Evolutionary conservation across 2,888 invertebrate species (phyloP).

Genomic region (Epistrophe eligans): DNA sequence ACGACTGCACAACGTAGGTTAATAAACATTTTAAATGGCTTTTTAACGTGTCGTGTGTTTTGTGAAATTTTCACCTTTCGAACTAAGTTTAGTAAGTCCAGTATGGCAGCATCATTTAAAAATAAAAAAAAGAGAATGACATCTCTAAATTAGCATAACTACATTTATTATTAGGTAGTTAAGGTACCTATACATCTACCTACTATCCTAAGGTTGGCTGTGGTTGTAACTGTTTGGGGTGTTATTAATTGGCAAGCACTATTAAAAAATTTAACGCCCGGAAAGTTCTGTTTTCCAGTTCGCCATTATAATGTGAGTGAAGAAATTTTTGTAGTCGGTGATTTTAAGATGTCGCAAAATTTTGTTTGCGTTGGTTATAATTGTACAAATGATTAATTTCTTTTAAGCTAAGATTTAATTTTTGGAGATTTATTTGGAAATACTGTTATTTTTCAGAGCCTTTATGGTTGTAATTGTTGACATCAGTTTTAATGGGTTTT

Average conservation of each 20-base stretch:
- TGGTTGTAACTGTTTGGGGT: conserved; percentile 24
- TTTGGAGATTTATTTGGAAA: conserved; percentile 55
- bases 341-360: not conserved
- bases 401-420: conserved; percentile 5
- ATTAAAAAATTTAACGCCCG: conserved; percentile 33
- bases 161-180: no score
- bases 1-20: conserved; percentile 73
- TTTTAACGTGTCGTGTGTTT: conserved; percentile 68
- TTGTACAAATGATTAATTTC: not conserved
- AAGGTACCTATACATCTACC: no score
- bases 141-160: no score
- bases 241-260: conserved; percentile 53
- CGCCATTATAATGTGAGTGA: not conserved
- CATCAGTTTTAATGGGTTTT: conserved; percentile 55
- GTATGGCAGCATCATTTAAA: conserved; percentile 27
- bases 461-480: conserved; percentile 15
- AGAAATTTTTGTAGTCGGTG: conserved; percentile 29
- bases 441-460: not conserved
- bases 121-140: not conserved
- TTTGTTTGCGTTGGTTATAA: not conserved
- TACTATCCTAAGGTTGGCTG: no score
- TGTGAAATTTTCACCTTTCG: conserved; percentile 72
- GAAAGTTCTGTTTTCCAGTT: conserved; percentile 63
- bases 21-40: conserved; percentile 71
- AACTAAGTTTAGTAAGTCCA: conserved; percentile 29